Base-by-base conservation (phyloP, 2,797 vertebrate species). In the Rhabdophis nuchalis region DNA sequence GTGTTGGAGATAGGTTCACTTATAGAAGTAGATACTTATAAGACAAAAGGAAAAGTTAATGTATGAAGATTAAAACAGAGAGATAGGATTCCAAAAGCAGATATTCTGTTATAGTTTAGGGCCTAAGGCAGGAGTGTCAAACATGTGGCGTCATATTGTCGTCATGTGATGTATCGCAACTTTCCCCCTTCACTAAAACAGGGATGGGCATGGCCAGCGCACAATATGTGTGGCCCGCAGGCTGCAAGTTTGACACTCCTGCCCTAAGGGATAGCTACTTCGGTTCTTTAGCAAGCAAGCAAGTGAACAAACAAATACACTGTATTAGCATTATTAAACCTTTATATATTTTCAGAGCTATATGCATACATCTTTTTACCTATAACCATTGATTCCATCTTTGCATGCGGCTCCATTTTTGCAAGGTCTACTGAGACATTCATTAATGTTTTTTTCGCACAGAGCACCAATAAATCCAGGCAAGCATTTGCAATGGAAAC, bases 341-440 rank as follows among this genome's bases (percentile, higher is more conserved):
- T 68, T 32, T 68, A 32, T 32, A 77, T 41, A 20, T 36, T 36
- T 25, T 60, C 54, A 25, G 23, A 88, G 23, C 56, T 58, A 25
- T 14, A 16, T 89, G 58, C 64, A 3, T 93, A 54, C 12, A 53
- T 27, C n/a, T 57, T 57, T 53, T 97, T 96, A 99, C 99, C 98
- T 99, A 97, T 98, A 99, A 93, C 96, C 97, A 94, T 98, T 98
- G 92, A 99, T 93, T 50, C 95, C 98, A 58, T 99, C 99, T 94
- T 97, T 96, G 95, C 99, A 99, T 0, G 97, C 97, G 93, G 98
- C 99, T 97, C 99, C 98, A 57, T 99, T 99, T 91, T 98, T 97
- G 95, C 99, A 99, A 12, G 99, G 99, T 94, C 98, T 94, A 91
- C 98, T 99, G 96, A 98, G 96, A 96, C 99, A 99, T 57, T 99